These are phyloP conservation scores for Anthoscopus minutus DNA, from an alignment of 2,113 vertebrate genomes.

Conservation along the genomic window DNA sequence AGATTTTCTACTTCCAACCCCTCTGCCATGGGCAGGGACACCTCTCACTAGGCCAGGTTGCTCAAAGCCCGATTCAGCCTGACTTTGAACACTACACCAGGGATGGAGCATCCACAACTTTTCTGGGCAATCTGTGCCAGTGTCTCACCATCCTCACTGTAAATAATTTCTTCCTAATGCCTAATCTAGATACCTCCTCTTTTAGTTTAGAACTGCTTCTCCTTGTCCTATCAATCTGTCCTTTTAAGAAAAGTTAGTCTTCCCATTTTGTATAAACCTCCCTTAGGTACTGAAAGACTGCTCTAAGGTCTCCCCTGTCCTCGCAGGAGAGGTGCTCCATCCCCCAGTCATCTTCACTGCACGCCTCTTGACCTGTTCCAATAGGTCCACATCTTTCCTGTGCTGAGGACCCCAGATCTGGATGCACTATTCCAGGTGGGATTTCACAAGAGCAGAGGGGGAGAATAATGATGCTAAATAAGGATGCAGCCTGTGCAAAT, in stretches of 20 bases:
- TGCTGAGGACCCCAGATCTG: background rate
- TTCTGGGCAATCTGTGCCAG: background rate
- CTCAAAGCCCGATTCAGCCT: background rate
- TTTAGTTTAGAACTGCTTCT: background rate
- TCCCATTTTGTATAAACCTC: background rate
- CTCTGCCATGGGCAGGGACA: background rate
- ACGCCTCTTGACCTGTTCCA: background rate
- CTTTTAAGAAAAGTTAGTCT: background rate
- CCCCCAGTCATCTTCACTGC: accelerated
- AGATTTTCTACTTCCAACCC: background rate
- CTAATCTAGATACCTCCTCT: background rate
- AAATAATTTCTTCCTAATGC: background rate
- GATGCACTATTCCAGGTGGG: background rate
- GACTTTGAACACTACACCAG: background rate
- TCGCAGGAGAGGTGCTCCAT: background rate
- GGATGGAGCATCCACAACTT: background rate
- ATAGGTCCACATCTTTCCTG: background rate
- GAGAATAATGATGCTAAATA: background rate
- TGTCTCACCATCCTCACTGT: background rate
- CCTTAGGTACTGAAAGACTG: background rate
- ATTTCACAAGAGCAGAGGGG: background rate
- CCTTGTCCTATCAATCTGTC: background rate
- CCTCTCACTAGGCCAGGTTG: background rate
- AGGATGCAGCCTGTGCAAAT: background rate
- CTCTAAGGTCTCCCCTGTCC: background rate